Evolutionary conservation across 2,113 vertebrate genomes (phyloP), one percentile per base, ranked within the genome.

Genomic region (Mastomys natalensis): DNA sequence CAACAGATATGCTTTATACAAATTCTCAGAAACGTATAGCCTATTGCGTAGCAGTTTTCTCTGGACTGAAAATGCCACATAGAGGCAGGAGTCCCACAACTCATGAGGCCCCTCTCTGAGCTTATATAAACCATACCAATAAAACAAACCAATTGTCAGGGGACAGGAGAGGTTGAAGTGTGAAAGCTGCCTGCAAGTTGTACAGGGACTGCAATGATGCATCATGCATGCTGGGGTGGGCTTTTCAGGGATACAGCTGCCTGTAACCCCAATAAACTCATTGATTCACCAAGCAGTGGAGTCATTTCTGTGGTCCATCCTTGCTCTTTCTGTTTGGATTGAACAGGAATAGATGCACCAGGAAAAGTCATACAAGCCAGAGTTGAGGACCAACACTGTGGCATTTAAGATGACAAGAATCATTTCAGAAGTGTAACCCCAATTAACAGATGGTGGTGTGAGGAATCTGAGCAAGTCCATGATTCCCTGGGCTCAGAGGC

Each of bases 301-400:
- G 43, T 72, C 7, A 1, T 70, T 72, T 72, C 64, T 87, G 43
- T 66, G 40, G 26, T 22, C 62, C n/a, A 31, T 37, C 43, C 13
- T 22, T 70, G 64, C 17, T 22, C 45, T 70, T 34, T 70, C 66
- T 70, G 40, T 51, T 37, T 53, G 45, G 21, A 26, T 24, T 66
- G 16, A 85, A 64, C 26, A 45, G 66, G 37, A 70, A 51, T 53
- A 37, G 48, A 53, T 53, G 66, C 11, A 9, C 64, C 64, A 53
- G 64, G 85, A 87, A 26, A 70, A 53, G 21, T 26, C 34, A 26
- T 53, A 70, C 11, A 87, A 87, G 34, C 51, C 48, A 84, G 80
- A 84, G 92, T 21, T 80, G 51, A 97, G 26, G 85, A 85, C 64
- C 70, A 88, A 72, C 15, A 93, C 37, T 62, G 58, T n/a, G 88